Conservation (phyloP, 1,140 invertebrate genomes). For the Lucilia sericata region DNA sequence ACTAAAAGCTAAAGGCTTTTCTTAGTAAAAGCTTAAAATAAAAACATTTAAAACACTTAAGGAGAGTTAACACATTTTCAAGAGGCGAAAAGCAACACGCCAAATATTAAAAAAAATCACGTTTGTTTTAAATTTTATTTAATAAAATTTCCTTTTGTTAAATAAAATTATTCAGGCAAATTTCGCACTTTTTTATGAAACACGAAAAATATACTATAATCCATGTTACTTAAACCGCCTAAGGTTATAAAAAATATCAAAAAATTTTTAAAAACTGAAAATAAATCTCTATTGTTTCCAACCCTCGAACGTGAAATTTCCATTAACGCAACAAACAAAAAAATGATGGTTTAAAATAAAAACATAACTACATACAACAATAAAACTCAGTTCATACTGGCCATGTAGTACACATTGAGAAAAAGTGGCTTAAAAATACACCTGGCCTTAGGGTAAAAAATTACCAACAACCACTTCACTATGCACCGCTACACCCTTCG, state of each 20-base stretch:
- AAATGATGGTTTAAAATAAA: not conserved
- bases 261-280: not conserved
- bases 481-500: too few species aligned
- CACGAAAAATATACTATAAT: not conserved
- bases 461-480: too few species aligned
- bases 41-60: not conserved
- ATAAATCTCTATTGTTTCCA: not conserved
- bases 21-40: too few species aligned
- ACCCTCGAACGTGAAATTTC: slow-evolving; percentile 2
- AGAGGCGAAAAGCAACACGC: too few species aligned
- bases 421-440: not conserved
- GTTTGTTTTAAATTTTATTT: too few species aligned
- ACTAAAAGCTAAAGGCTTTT: not conserved
- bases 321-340: not conserved
- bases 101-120: too few species aligned
- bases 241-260: not conserved
- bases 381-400: not conserved
- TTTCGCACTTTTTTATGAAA: not conserved
- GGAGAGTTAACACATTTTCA: not conserved
- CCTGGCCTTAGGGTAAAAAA: not conserved
- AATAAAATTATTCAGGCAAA: too few species aligned
- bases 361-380: not conserved
- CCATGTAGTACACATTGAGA: not conserved
- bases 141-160: too few species aligned
- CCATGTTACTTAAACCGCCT: not conserved